Evolutionary conservation across 64 coral and sea anemone genomes (phyloP).

Genomic region (Catalaphyllia jardinei): DNA sequence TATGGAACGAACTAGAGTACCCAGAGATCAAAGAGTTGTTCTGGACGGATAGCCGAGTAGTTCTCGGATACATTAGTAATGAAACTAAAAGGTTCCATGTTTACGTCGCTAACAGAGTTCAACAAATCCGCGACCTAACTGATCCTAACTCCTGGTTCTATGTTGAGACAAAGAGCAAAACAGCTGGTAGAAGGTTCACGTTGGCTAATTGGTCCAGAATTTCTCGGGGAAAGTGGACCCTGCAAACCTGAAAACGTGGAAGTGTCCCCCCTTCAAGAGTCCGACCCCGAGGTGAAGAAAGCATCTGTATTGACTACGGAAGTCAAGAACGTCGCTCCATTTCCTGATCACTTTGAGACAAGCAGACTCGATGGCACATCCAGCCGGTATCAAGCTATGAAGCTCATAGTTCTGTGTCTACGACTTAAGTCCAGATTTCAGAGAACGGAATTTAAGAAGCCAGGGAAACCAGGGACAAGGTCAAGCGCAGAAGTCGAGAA

Average conservation of each 20-base stretch:
- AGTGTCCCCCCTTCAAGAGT: slow-evolving; percentile 6
- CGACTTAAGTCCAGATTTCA: neutral
- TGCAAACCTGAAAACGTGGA: slow-evolving; percentile 10
- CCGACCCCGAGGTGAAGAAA: slow-evolving; percentile 44
- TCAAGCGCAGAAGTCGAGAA: neutral
- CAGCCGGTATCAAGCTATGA: slow-evolving; percentile 31
- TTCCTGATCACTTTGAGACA: slow-evolving; percentile 7
- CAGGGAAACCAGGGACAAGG: neutral
- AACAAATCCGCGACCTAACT: slow-evolving; percentile 35
- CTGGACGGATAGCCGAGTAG: slow-evolving; percentile 47
- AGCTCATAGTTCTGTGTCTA: slow-evolving; percentile 31
- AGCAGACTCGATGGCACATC: slow-evolving; percentile 34
- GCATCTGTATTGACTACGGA: neutral
- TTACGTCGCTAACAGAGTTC: slow-evolving; percentile 45
- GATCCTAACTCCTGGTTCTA: slow-evolving; percentile 40
- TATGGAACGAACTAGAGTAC: slow-evolving; percentile 21
- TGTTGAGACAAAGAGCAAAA: slow-evolving; percentile 4
- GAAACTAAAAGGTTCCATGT: slow-evolving; percentile 39
- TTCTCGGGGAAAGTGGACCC: slow-evolving; percentile 23
- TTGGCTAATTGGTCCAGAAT: slow-evolving; percentile 34
- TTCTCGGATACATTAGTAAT: slow-evolving; percentile 51
- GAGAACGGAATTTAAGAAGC: neutral
- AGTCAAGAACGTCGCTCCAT: slow-evolving; percentile 2
- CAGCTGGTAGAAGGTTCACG: slow-evolving; percentile 16
- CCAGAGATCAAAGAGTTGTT: slow-evolving; percentile 18